A percentile compares a stretch with the other conserved stretches of the same genome.
Evolutionary conservation across 35 echinoderm and acorn worm species (phyloP).

Genomic region (Patiria miniata): DNA sequence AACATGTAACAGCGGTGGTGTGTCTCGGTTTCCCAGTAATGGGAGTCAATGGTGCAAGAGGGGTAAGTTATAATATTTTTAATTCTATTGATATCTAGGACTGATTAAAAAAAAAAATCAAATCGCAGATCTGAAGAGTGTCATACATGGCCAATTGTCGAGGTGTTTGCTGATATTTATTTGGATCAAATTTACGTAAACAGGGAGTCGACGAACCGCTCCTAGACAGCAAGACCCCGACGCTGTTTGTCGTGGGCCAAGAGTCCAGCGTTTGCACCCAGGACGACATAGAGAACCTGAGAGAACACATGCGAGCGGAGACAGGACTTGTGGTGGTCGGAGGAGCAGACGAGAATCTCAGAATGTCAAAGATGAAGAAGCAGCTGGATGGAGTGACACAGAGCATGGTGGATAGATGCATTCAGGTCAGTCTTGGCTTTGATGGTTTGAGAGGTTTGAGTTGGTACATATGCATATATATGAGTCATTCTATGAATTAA

Average conservation of each 20-base stretch:
- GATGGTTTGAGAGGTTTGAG: too few relatives aligned
- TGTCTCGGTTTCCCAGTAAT: conserved; percentile 92
- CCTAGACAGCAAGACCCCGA: conserved; percentile 83
- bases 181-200: neutral
- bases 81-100: too few relatives aligned
- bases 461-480: too few relatives aligned
- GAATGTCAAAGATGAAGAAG: conserved; percentile 83
- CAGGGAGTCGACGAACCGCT: conserved; percentile 90
- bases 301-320: conserved; percentile 87
- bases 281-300: conserved; percentile 88
- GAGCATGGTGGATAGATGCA: conserved; percentile 98
- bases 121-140: too few relatives aligned
- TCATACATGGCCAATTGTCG: too few relatives aligned
- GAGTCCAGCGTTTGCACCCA: conserved; percentile 87
- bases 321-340: conserved; percentile 90
- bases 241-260: conserved; percentile 92
- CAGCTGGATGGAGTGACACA: conserved; percentile 81
- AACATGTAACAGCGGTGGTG: conserved; percentile 77
- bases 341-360: conserved; percentile 86
- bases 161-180: neutral
- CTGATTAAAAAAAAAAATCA: too few relatives aligned
- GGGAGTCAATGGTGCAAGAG: conserved; percentile 83
- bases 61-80: conserved; percentile 57
- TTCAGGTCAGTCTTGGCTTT: conserved; percentile 62
- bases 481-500: too few relatives aligned